Base-by-base conservation (phyloP, 2,888 invertebrate species). In the Drosophila mayaguana region DNA sequence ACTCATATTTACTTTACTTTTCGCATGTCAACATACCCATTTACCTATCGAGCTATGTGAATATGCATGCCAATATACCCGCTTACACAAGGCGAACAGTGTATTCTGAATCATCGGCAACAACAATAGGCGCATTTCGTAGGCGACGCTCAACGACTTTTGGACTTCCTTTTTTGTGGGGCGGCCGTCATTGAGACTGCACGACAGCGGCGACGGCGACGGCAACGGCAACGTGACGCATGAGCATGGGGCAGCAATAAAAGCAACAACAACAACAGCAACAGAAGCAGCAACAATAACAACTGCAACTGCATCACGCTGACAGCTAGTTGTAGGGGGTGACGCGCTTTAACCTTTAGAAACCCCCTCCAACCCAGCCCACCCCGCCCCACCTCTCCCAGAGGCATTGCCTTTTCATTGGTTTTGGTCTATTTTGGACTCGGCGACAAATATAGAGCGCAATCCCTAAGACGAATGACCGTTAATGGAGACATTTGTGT, bases 171-270 rank as follows among this genome's bases (percentile, higher is more conserved):
- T 76, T 76, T 54, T 53, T 36, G 36, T 76, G 75, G 68, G 69
- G 78, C 73, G 48, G 75, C 78, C 45, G 75, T 61, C 76, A 73
- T 76, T 78, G 76, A 78, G 76, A 73, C 78, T 69, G 78, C 76
- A 78, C 74, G 74, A 76, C 76, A 76, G 67, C n/a, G n/a, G n/a
- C n/a, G n/a, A n/a, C n/a, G n/a, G n/a, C n/a, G n/a, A 28, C 66
- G 72, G 76, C 75, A 75, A 76, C 72, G 72, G 76, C 75, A 75
- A 43, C 43, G 43, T 43, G 43, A 43, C 43, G 43, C 43, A 43
- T 43, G 42, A 20, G 20, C 42, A 42, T 43, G 43, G 43, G 43
- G 7, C 43, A 43, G 20, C 16, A 54, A 54, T 43, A 43, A 43
- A 43, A 12, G 20, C 18, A 38, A n/a, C 32, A 14, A 16, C 43